These are phyloP conservation scores for Xanthorhoe designata DNA, from an alignment of 2,888 invertebrate species.

Conservation along the genomic window DNA sequence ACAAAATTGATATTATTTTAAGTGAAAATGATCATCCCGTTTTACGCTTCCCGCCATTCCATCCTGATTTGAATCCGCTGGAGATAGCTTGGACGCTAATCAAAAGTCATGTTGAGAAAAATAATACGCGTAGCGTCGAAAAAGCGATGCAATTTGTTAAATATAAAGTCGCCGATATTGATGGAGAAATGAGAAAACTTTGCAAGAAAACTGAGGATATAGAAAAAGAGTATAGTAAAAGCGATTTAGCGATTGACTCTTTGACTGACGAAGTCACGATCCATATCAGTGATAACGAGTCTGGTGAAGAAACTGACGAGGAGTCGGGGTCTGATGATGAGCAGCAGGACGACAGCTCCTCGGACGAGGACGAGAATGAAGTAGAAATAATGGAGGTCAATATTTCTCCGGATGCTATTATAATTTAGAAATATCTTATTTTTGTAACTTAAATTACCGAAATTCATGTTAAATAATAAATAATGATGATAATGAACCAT, in stretches of 20 bases:
- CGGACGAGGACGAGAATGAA: slow-evolving; percentile 16
- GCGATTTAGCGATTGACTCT: slow-evolving; percentile 16
- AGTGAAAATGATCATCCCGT: slow-evolving; percentile 18
- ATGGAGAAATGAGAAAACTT: background rate
- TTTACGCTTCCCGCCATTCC: slow-evolving; percentile 23
- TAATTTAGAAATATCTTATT: background rate
- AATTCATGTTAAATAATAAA: too few relatives aligned
- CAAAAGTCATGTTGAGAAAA: slow-evolving; percentile 1
- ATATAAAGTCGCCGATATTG: slow-evolving; percentile 1
- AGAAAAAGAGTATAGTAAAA: slow-evolving; percentile 19
- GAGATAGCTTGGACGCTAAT: slow-evolving; percentile 24
- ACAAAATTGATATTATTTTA: slow-evolving; percentile 20
- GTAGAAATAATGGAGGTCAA: slow-evolving; percentile 20
- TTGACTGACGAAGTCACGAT: slow-evolving; percentile 21
- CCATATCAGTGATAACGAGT: slow-evolving; percentile 19
- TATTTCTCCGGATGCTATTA: slow-evolving; percentile 18
- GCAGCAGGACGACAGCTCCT: slow-evolving; percentile 17
- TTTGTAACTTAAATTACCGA: background rate
- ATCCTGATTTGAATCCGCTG: slow-evolving; percentile 27
- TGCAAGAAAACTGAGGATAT: slow-evolving; percentile 16
- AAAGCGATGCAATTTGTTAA: background rate
- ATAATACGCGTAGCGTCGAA: background rate
- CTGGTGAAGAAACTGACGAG: slow-evolving; percentile 20
- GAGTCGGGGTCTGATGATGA: slow-evolving; percentile 22
- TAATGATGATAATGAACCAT: background rate